These are phyloP conservation scores for Brachystomella parvula DNA, from an alignment of 1,140 invertebrate genomes.

Conservation along the genomic window DNA sequence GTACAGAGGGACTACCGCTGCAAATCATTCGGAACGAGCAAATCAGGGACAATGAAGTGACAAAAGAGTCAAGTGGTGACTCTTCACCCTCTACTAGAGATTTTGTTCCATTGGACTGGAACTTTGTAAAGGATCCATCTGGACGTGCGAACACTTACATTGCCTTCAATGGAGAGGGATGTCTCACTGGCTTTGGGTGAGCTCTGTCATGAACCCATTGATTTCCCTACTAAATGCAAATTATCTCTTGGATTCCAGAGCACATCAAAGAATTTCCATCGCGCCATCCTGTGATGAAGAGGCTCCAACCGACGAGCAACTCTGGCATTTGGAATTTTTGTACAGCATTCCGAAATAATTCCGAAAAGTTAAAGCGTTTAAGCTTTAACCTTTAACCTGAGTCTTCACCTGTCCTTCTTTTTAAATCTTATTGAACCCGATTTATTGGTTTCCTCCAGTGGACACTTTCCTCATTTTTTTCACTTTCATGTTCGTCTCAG, in stretches of 20 bases:
- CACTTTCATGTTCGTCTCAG: neutral
- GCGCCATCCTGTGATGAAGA: neutral
- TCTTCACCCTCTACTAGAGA: neutral
- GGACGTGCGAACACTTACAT: neutral
- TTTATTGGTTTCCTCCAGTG: neutral
- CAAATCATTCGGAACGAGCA: constrained; percentile 19
- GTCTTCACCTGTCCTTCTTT: too few relatives aligned
- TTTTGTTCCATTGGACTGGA: constrained; percentile 6
- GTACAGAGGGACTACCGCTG: neutral
- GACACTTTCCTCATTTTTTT: neutral
- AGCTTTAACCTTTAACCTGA: too few relatives aligned
- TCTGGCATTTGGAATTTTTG: neutral
- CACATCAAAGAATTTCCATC: neutral
- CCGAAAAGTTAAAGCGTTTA: neutral
- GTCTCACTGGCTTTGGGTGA: constrained; percentile 8
- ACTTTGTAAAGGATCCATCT: neutral
- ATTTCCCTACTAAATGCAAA: neutral
- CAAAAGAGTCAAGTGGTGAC: constrained; percentile 1
- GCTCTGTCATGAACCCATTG: neutral
- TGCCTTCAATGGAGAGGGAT: neutral
- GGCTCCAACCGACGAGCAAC: neutral
- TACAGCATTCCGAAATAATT: constrained; percentile 3
- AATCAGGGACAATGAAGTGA: constrained; percentile 15
- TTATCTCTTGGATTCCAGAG: neutral
- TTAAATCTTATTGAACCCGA: neutral